Base-by-base conservation (phyloP, 2,888 invertebrate species). In the Tetranychus piercei region DNA sequence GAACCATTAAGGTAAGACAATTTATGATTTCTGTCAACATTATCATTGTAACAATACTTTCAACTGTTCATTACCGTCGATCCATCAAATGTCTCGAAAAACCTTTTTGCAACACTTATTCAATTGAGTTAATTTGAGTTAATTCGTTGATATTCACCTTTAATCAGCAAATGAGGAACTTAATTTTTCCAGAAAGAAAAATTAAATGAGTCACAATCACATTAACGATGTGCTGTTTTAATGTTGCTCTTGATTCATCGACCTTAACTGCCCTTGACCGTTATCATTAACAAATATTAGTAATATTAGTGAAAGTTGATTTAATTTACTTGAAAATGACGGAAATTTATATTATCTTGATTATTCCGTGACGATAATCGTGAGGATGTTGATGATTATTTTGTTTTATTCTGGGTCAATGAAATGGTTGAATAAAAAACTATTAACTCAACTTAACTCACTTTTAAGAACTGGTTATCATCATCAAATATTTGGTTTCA, bases 1-100 rank as follows among this genome's bases (percentile, higher is more conserved):
- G 85, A 85, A 79, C 82, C 82, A 23, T 80, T 85, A 65, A 81
- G 82, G 83, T 83, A 77, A 78, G 79, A 77, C 11, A 55, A 15
- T 55, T 15, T 15, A 9, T 55, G 15, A 55, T 55, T 3, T 1
- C 7, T 55, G 7, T 7, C 1, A 55, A 55, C 55, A 15, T 55
- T 55, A 15, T 55, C 55, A 15, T 55, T 55, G 34, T 34, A 34
- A 34, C 34, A 34, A 34, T 34, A 34, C 34, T 34, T 34, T 34
- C 5, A 34, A 34, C 3, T 34, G 34, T 34, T 34, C 34, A 34
- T 34, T 34, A 34, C 34, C 34, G 34, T 34, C 5, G 34, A 34
- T 34, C 34, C 34, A 34, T 34, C 34, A 34, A 34, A 34, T 34
- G 34, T 5, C 34, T 34, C 5, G 34, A 34, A 34, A 34, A 34